Conservation (phyloP, 2,113 vertebrate species). For the Probosciger aterrimus region DNA sequence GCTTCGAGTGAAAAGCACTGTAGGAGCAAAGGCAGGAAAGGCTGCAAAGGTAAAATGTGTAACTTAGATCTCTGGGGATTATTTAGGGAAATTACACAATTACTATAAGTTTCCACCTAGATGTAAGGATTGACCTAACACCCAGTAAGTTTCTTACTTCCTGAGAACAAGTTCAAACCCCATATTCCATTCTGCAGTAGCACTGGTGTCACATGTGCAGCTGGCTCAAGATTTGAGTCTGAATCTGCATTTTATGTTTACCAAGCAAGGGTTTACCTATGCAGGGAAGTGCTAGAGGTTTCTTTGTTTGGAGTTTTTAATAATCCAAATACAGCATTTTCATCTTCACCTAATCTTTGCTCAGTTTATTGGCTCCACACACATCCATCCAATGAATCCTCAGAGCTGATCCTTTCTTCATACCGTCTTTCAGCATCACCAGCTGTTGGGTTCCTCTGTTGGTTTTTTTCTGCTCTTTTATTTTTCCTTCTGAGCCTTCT, state of each 20-base stretch:
- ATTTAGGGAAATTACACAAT: slow-evolving; percentile 51
- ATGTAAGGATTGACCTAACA: not conserved
- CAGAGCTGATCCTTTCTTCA: not conserved
- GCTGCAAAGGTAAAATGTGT: not conserved
- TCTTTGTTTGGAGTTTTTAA: not conserved
- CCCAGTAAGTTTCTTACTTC: not conserved
- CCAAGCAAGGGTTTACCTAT: not conserved
- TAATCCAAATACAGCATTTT: not conserved
- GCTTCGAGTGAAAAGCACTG: not conserved
- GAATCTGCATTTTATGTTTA: not conserved
- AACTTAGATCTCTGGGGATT: not conserved
- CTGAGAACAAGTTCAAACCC: not conserved
- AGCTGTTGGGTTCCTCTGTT: not conserved
- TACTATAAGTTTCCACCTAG: not conserved
- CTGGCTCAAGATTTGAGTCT: not conserved
- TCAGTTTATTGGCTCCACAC: not conserved
- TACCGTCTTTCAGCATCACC: not conserved
- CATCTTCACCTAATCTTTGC: not conserved
- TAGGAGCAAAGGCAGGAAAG: slow-evolving; percentile 3
- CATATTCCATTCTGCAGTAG: not conserved
- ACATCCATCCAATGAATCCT: not conserved
- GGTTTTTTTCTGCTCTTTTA: not conserved
- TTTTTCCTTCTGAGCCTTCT: not conserved
- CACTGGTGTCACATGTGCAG: rapidly evolving
- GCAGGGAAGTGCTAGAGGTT: not conserved